These are phyloP conservation scores for Brachyistius frenatus DNA, from an alignment of 2,113 vertebrate species.

Conservation along the genomic window DNA sequence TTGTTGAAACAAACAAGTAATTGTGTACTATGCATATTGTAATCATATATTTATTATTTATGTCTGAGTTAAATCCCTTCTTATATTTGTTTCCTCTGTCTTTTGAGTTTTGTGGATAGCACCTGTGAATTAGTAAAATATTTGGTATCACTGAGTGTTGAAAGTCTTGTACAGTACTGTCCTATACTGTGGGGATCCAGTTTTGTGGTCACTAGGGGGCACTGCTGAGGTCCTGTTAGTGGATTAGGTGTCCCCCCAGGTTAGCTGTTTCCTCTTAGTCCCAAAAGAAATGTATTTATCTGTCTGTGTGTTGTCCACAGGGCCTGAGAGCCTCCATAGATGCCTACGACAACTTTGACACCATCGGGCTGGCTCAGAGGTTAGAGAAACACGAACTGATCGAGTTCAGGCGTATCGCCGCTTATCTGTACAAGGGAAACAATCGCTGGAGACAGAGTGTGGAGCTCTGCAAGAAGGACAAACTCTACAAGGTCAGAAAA, in stretches of 20 bases:
- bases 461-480: slow-evolving; percentile 94
- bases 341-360: slow-evolving; percentile 93
- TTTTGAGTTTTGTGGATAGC: too few relatives aligned
- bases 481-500: slow-evolving; percentile 89
- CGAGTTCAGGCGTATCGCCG: slow-evolving; percentile 92
- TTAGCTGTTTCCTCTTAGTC: not conserved
- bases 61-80: too few relatives aligned
- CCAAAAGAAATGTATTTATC: not conserved
- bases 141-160: too few relatives aligned
- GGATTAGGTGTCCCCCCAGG: not conserved
- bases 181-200: not conserved
- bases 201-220: slow-evolving; percentile 11
- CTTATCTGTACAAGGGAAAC: slow-evolving; percentile 92
- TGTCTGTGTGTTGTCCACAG: slow-evolving; percentile 68
- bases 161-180: too few relatives aligned
- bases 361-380: slow-evolving; percentile 89
- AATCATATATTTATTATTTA: too few relatives aligned
- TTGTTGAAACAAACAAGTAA: too few relatives aligned
- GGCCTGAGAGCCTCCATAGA: slow-evolving; percentile 92
- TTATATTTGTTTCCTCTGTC: too few relatives aligned
- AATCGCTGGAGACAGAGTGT: slow-evolving; percentile 94
- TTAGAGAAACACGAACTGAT: slow-evolving; percentile 93
- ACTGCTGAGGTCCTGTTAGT: not conserved
- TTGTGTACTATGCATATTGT: too few relatives aligned
- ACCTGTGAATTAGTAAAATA: too few relatives aligned